phyloP scores from a whole-genome alignment of 2,797 vertebrate genomes.

The Enteromius argenteus region DNA sequence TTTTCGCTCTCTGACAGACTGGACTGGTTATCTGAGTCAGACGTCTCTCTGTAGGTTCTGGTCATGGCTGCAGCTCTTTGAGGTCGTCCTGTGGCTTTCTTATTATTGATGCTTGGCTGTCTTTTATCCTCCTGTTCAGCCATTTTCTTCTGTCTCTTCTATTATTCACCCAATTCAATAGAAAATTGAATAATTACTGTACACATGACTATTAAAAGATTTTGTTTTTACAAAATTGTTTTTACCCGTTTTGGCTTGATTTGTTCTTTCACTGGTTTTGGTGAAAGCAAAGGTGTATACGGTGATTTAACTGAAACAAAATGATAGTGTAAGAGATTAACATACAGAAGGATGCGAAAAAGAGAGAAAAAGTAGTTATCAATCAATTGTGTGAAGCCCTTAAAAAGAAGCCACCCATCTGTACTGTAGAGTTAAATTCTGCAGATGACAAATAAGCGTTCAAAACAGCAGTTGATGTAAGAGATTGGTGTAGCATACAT shows the following conservation, averaged over 20 bases:
- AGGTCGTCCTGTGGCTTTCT: conserved; percentile 65
- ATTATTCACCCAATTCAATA: conserved; percentile 19
- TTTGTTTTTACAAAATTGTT: no score
- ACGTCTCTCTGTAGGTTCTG: conserved; percentile 81
- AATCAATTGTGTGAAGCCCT: not conserved
- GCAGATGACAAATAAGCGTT: not conserved
- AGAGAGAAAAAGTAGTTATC: not conserved
- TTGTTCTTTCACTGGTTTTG: conserved; percentile 60
- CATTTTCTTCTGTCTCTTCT: conserved; percentile 58
- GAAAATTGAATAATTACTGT: not conserved
- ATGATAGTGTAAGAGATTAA: conserved; percentile 10
- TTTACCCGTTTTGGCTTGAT: conserved; percentile 69
- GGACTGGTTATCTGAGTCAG: conserved; percentile 79
- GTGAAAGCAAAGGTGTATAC: conserved; percentile 48
- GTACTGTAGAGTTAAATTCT: not conserved
- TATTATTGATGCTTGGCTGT: conserved; percentile 15
- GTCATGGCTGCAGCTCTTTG: conserved; percentile 71
- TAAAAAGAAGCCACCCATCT: not conserved
- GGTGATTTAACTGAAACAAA: conserved; percentile 64
- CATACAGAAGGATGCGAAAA: not conserved
- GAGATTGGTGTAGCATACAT: conserved; percentile 64
- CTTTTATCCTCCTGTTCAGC: conserved; percentile 49
- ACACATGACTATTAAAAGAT: not conserved
- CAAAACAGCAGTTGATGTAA: not conserved
- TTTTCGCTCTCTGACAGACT: conserved; percentile 70